These are phyloP conservation scores for Selenia dentaria DNA, from an alignment of 2,888 invertebrate species.

Conservation along the genomic window DNA sequence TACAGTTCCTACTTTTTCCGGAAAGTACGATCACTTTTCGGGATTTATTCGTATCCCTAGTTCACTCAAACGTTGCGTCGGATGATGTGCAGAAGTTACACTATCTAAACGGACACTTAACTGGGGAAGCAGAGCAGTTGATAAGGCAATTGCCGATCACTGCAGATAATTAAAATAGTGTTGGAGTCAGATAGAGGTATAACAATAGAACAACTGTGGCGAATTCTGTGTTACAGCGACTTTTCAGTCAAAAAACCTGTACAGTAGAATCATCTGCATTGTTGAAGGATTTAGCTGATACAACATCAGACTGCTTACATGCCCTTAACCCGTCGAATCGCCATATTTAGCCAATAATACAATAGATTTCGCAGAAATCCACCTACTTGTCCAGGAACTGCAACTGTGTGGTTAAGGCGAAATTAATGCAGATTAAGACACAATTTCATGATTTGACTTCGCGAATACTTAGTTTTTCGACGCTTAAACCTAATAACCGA, in stretches of 20 bases:
- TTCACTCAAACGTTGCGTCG: background rate
- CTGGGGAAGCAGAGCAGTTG: slow-evolving; percentile 5
- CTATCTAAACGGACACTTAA: slow-evolving; percentile 8
- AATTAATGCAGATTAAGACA: too few species aligned
- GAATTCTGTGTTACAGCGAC: too few species aligned
- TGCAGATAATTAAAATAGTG: slow-evolving; percentile 5
- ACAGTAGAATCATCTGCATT: background rate
- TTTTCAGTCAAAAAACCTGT: background rate
- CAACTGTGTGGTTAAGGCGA: too few species aligned
- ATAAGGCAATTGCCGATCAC: slow-evolving; percentile 8
- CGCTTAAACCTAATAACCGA: too few species aligned
- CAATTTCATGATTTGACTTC: too few species aligned
- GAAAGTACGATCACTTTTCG: slow-evolving; percentile 7
- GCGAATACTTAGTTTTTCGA: too few species aligned
- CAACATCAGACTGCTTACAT: background rate
- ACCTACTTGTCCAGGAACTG: too few species aligned
- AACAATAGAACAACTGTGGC: background rate
- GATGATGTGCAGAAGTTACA: slow-evolving; percentile 10
- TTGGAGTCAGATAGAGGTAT: background rate
- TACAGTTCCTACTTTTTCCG: slow-evolving; percentile 3
- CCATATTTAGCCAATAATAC: too few species aligned
- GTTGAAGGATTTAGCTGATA: background rate
- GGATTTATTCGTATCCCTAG: slow-evolving; percentile 10
- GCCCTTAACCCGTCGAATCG: too few species aligned
- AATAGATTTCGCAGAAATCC: too few species aligned